Conservation (phyloP, 2,888 invertebrate species). For the Stomorhina lunata region DNA sequence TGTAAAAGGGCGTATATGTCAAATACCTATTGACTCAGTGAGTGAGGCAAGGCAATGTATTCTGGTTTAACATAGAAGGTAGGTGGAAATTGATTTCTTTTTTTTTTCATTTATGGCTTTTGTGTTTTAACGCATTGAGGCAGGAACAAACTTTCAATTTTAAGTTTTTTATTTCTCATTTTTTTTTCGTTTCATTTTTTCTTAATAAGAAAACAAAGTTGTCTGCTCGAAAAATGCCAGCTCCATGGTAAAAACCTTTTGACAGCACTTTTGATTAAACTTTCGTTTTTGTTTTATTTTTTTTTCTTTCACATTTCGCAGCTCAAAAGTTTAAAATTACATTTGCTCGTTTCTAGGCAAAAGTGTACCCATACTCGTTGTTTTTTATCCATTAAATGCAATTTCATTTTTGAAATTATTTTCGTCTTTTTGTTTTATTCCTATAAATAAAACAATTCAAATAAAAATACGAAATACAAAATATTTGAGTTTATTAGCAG, state of each 20-base stretch:
- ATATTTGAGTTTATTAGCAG: slow-evolving; percentile 47
- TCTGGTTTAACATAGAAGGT: not conserved
- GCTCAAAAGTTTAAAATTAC: slow-evolving; percentile 52
- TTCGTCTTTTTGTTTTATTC: not conserved
- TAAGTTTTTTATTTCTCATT: not conserved
- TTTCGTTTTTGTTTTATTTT: slow-evolving; percentile 31
- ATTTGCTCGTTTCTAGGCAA: slow-evolving; percentile 57
- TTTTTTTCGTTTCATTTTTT: slow-evolving; percentile 1
- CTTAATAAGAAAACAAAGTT: slow-evolving; percentile 29
- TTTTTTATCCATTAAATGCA: slow-evolving; percentile 36
- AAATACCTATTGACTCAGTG: too few relatives aligned
- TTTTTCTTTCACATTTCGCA: not conserved
- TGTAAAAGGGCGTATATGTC: slow-evolving; percentile 18
- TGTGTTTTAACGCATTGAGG: slow-evolving; percentile 46
- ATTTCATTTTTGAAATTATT: slow-evolving; percentile 35
- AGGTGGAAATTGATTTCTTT: slow-evolving; percentile 19
- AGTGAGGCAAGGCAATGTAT: too few relatives aligned
- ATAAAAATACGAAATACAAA: slow-evolving; percentile 30
- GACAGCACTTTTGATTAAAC: slow-evolving; percentile 62
- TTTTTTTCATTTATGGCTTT: slow-evolving; percentile 14
- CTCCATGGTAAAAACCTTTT: slow-evolving; percentile 50
- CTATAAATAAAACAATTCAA: slow-evolving; percentile 46
- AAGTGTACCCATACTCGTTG: not conserved
- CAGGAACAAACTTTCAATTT: slow-evolving; percentile 52
- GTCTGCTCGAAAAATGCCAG: slow-evolving; percentile 34